These are phyloP conservation scores for Vanessa tameamea DNA, from an alignment of 1,140 invertebrate genomes.

Conservation along the genomic window DNA sequence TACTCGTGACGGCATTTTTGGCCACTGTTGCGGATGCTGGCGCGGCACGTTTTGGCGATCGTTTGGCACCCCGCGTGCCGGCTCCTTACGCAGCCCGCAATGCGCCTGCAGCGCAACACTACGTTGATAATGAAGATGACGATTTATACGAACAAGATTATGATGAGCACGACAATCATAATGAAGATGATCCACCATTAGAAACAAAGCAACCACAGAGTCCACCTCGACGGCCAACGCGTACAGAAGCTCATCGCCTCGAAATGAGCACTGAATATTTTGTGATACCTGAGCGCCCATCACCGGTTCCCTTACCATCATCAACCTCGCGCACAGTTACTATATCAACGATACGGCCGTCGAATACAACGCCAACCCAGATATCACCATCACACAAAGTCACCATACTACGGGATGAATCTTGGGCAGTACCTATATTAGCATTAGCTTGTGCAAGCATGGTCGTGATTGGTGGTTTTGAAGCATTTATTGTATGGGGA, in stretches of 20 bases:
- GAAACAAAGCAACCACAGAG: slow-evolving; percentile 47
- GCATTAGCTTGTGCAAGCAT: slow-evolving; percentile 89
- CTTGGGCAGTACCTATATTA: slow-evolving; percentile 93
- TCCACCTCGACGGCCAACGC: slow-evolving; percentile 61
- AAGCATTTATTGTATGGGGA: slow-evolving; percentile 94
- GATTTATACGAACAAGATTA: slow-evolving; percentile 60
- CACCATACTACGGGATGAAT: slow-evolving; percentile 84
- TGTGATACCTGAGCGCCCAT: slow-evolving; percentile 81
- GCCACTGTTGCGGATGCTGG: slow-evolving; percentile 47
- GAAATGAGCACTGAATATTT: slow-evolving; percentile 91
- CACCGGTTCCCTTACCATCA: slow-evolving; percentile 55
- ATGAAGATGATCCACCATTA: slow-evolving; percentile 44
- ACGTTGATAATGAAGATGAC: slow-evolving; percentile 57
- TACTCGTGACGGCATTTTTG: slow-evolving; percentile 55
- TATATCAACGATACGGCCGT: slow-evolving; percentile 43
- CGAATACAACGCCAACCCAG: slow-evolving; percentile 54
- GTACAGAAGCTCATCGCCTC: slow-evolving; percentile 82
- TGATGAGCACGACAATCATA: slow-evolving; percentile 48
- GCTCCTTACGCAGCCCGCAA: slow-evolving; percentile 65
- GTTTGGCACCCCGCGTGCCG: slow-evolving; percentile 72
- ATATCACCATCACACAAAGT: slow-evolving; percentile 51
- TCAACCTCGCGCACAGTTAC: slow-evolving; percentile 33
- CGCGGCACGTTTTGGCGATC: slow-evolving; percentile 75
- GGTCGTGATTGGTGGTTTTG: slow-evolving; percentile 90
- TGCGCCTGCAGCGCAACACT: slow-evolving; percentile 51